Conservation (phyloP, 2,888 invertebrate genomes). For the Stramonita haemastoma region DNA sequence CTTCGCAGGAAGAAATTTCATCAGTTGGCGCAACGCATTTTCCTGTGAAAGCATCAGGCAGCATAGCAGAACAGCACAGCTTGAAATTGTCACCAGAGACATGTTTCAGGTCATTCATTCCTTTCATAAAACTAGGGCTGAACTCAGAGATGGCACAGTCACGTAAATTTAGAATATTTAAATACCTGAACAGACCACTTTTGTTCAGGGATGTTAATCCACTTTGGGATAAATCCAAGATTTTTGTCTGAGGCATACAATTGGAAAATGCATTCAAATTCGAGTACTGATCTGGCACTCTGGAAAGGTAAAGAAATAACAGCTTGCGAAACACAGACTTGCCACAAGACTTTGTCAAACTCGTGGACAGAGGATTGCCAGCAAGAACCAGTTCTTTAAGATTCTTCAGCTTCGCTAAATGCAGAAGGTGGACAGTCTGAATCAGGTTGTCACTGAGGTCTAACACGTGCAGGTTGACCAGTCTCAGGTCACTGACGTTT, state of each 20-base stretch:
- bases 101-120: background rate
- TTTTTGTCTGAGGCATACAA: background rate
- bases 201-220: background rate
- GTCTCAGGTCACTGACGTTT: background rate
- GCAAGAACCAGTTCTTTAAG: background rate
- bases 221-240: background rate
- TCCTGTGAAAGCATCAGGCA: background rate
- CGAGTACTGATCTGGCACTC: background rate
- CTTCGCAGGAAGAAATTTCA: background rate
- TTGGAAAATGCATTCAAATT: background rate
- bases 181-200: background rate
- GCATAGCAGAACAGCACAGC: background rate
- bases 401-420: background rate
- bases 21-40: background rate
- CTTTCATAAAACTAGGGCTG: background rate
- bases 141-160: background rate
- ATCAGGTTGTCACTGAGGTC: background rate
- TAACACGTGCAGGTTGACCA: background rate
- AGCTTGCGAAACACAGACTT: background rate
- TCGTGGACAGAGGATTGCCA: background rate
- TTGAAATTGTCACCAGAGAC: constrained; percentile 4
- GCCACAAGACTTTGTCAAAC: background rate
- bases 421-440: background rate
- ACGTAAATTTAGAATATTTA: background rate
- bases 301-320: background rate